Conservation (phyloP, 2,888 invertebrate species). For the Toxonevra muliebris region DNA sequence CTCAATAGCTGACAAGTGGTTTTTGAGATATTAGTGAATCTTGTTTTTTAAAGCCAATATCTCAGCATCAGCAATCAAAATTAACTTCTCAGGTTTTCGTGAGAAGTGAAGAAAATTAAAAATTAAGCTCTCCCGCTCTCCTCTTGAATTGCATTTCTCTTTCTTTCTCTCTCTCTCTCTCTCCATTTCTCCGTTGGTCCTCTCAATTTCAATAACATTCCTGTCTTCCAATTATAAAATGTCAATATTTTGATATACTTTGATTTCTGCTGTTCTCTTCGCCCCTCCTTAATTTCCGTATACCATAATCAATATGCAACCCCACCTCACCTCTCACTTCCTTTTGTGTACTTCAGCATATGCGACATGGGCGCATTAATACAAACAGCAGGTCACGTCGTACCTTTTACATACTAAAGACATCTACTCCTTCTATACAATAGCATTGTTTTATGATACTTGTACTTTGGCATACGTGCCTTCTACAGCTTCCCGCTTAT, state of each 20-base stretch:
- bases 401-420: not conserved
- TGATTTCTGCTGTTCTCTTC: not conserved
- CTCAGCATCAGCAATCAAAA: too few relatives aligned
- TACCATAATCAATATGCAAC: not conserved
- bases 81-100: too few relatives aligned
- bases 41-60: too few relatives aligned
- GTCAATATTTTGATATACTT: constrained; percentile 26
- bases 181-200: not conserved
- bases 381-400: constrained; percentile 20
- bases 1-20: too few relatives aligned
- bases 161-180: too few relatives aligned
- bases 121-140: too few relatives aligned
- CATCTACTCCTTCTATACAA: too few relatives aligned
- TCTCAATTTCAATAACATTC: not conserved
- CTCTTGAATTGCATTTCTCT: too few relatives aligned
- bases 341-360: not conserved
- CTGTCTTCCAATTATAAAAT: constrained; percentile 25
- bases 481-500: not conserved
- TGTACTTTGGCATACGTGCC: not conserved
- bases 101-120: too few relatives aligned
- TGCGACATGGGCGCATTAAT: constrained; percentile 3
- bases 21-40: too few relatives aligned
- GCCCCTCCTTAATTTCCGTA: not conserved
- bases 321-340: not conserved
- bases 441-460: too few relatives aligned